Percentiles rank a stretch among this genome's conserved stretches.
Conservation (phyloP, 2,888 invertebrate genomes). For the Euproctis similis region DNA sequence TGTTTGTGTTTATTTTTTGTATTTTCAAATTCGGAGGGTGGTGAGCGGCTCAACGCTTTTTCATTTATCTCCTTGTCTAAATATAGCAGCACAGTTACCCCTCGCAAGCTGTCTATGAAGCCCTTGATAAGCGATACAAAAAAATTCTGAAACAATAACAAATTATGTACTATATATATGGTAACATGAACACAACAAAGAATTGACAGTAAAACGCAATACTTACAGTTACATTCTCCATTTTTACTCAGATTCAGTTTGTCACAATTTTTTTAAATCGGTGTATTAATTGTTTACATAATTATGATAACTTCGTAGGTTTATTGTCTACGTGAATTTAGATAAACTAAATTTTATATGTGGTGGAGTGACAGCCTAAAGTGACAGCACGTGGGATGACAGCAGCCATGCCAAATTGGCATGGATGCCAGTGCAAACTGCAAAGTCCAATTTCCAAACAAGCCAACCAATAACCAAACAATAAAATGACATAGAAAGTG, state of each 20-base stretch:
- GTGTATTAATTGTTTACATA: slow-evolving; percentile 16
- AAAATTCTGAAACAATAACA: slow-evolving; percentile 76
- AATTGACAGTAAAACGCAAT: background rate
- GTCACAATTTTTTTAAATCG: slow-evolving; percentile 33
- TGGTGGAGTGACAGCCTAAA: no score
- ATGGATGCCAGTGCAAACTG: no score
- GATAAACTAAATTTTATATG: no score
- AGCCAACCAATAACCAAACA: no score
- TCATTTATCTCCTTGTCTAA: slow-evolving; percentile 87
- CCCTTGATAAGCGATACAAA: slow-evolving; percentile 81
- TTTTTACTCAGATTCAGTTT: slow-evolving; percentile 22
- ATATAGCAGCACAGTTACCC: slow-evolving; percentile 83
- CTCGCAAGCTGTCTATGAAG: slow-evolving; percentile 85
- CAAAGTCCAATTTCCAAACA: no score
- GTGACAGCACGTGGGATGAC: no score
- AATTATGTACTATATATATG: slow-evolving; percentile 25
- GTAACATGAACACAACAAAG: slow-evolving; percentile 5
- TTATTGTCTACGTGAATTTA: slow-evolving; percentile 25
- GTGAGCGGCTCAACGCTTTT: slow-evolving; percentile 72
- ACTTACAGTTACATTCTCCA: slow-evolving; percentile 54
- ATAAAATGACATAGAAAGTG: no score
- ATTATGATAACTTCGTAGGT: slow-evolving; percentile 23
- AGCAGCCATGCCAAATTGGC: no score
- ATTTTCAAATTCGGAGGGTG: slow-evolving; percentile 61
- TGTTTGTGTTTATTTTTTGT: slow-evolving; percentile 59